Base-by-base conservation (phyloP, 1,140 invertebrate genomes). In the Drosophila simulans region DNA sequence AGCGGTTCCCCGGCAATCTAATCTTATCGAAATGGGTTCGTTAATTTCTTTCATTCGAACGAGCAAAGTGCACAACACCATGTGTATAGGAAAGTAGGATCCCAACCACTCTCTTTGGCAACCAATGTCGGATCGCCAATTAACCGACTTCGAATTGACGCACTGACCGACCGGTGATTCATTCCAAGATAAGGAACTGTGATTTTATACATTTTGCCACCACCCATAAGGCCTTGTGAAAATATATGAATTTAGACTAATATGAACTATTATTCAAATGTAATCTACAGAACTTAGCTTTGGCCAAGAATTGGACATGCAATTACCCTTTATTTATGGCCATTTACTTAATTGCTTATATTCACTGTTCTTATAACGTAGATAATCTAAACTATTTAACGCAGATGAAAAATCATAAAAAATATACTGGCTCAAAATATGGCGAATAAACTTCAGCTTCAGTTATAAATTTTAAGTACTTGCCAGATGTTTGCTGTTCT, bases 401-500 rank as follows among this genome's bases (percentile, higher is more conserved):
- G n/a, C 39, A 40, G 7, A 15, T n/a, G 2, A 15, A n/a, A 13
- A 40, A 40, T 40, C 7, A 31, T 31, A 31, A 1, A 31, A 31
- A 31, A 31, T 27, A 7, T 7, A 8, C 31, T 8, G 8, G 1
- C 27, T 31, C 27, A 31, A 31, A 8, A 31, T 31, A 31, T 31
- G 27, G 10, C 35, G 10, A 40, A 64, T 34, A 40, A 22, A 66
- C 34, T 51, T 35, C 25, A 34, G 3, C 35, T 17, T 17, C 17
- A 20, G 17, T 17, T 64, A 34, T 17, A 17, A 45, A 45, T 13
- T 43, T 25, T 20, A 84, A 83, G 70, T 70, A 69, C 53, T 49
- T 60, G 56, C 80, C 80, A 84, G 53, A 75, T 76, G 57, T 59
- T 46, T 22, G 31, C 35, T 76, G 65, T 43, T 22, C 35, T 7